These are phyloP conservation scores for Tauraco hartlaubi DNA, from an alignment of 2,797 vertebrate genomes.

Conservation along the genomic window DNA sequence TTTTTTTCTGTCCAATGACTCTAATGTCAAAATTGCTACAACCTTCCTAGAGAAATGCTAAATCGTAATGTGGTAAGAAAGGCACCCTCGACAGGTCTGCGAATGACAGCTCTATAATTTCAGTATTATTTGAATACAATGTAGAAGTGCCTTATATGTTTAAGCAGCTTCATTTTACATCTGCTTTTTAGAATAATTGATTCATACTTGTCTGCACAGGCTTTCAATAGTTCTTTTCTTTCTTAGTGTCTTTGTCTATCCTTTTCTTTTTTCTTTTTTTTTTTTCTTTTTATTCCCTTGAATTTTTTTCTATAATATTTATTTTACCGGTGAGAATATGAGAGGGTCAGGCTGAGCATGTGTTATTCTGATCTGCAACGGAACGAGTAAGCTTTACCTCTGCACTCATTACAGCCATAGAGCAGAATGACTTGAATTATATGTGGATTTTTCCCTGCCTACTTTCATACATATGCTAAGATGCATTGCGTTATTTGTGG, in stretches of 20 bases:
- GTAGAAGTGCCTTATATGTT: constrained; percentile 73
- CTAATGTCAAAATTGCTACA: constrained; percentile 51
- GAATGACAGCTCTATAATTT: constrained; percentile 77
- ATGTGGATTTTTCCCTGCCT: background rate
- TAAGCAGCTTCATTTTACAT: constrained; percentile 71
- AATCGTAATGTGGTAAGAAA: constrained; percentile 63
- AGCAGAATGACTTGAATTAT: background rate
- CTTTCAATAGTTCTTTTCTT: constrained; percentile 71
- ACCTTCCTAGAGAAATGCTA: constrained; percentile 55
- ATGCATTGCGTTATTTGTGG: background rate
- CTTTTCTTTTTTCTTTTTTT: background rate
- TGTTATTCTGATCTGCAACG: background rate
- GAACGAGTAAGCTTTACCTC: background rate
- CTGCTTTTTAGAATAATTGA: constrained; percentile 75
- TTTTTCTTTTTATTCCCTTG: background rate
- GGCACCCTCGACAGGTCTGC: constrained; percentile 58
- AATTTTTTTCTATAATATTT: background rate
- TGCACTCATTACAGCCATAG: background rate
- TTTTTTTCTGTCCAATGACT: constrained; percentile 66
- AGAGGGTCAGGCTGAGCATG: background rate
- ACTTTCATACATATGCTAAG: background rate
- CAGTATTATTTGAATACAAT: constrained; percentile 76
- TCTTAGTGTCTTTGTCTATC: constrained; percentile 64
- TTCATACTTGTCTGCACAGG: constrained; percentile 72
- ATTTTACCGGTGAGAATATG: background rate